Conservation (phyloP, 2,113 vertebrate genomes). For the Myrmophylax atrothorax region DNA sequence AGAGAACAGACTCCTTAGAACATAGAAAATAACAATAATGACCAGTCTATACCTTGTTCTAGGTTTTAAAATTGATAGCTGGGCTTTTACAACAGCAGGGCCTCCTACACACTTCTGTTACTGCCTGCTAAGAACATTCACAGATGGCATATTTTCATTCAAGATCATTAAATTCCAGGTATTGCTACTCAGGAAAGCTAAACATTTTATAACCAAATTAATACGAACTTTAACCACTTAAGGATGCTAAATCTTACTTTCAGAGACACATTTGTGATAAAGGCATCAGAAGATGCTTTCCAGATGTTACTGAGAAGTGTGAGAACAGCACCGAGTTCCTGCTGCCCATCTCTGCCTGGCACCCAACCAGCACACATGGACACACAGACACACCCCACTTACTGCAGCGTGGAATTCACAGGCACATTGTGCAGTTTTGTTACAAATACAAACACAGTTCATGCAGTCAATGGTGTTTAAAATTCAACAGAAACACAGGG, state of each 20-base stretch:
- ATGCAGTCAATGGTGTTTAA: background rate
- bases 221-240: background rate
- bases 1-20: background rate
- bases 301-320: background rate
- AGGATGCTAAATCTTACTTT: background rate
- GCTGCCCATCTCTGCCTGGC: background rate
- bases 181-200: background rate
- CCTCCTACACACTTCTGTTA: background rate
- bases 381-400: too few species aligned
- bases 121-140: background rate
- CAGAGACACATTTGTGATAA: background rate
- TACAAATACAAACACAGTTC: background rate
- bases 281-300: background rate
- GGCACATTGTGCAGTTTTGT: background rate
- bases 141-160: background rate
- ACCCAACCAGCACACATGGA: fast-evolving
- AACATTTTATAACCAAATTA: background rate
- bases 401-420: background rate
- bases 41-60: background rate
- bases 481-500: background rate
- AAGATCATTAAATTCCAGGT: background rate
- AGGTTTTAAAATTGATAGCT: background rate
- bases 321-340: background rate
- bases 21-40: background rate
- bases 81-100: background rate